phyloP scores from a whole-genome alignment of 2,888 invertebrate species.

The Synergus itoensis region DNA sequence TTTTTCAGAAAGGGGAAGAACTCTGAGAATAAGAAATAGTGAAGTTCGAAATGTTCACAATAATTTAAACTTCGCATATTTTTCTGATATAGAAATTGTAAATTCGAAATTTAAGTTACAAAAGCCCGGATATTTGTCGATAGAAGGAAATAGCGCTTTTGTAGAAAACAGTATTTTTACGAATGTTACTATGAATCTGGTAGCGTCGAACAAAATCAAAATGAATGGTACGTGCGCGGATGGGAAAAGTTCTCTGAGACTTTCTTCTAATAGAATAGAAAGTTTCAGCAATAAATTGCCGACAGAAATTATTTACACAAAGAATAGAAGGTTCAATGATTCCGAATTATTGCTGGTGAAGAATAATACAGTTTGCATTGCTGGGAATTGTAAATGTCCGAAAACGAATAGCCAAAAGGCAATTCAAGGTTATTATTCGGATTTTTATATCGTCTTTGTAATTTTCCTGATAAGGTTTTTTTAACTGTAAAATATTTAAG shows the following conservation, averaged over 20 bases:
- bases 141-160: slow-evolving; percentile 58
- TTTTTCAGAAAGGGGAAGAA: slow-evolving; percentile 58
- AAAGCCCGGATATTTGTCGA: slow-evolving; percentile 60
- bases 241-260: slow-evolving; percentile 66
- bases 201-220: slow-evolving; percentile 54
- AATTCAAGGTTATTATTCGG: slow-evolving; percentile 46
- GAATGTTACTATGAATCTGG: slow-evolving; percentile 65
- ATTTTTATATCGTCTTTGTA: not conserved
- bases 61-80: slow-evolving; percentile 62
- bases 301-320: slow-evolving; percentile 65
- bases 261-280: slow-evolving; percentile 60
- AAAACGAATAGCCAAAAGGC: slow-evolving; percentile 57
- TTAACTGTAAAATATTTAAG: not conserved
- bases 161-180: slow-evolving; percentile 62
- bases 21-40: slow-evolving; percentile 59
- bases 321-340: slow-evolving; percentile 45
- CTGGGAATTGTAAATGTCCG: slow-evolving; percentile 67
- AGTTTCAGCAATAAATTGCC: slow-evolving; percentile 65
- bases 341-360: slow-evolving; percentile 47
- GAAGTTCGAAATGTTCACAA: slow-evolving; percentile 58
- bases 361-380: slow-evolving; percentile 69
- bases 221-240: slow-evolving; percentile 65
- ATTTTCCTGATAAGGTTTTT: not conserved
- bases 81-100: slow-evolving; percentile 59
- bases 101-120: slow-evolving; percentile 63